Evolutionary conservation across 2,888 invertebrate genomes (phyloP).

Genomic region (Lithophane ornitopus): DNA sequence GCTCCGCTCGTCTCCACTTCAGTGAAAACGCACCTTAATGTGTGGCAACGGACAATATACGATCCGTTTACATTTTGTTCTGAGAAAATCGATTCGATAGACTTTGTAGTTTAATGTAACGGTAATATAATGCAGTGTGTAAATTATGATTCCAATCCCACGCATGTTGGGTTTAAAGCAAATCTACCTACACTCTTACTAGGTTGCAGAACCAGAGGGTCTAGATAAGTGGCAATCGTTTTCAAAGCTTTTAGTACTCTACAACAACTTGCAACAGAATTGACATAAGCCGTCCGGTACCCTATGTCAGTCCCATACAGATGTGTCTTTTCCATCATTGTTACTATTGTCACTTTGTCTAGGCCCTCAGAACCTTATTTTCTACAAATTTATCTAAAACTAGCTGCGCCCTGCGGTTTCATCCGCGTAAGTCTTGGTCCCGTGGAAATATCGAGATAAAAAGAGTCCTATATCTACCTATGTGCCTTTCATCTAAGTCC

Average conservation of each 20-base stretch:
- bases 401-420: too few species aligned
- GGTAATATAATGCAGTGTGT: constrained; percentile 4
- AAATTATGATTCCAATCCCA: constrained; percentile 14
- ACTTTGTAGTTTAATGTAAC: constrained; percentile 4
- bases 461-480: too few species aligned
- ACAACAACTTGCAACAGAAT: neutral
- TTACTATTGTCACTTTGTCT: neutral
- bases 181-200: neutral
- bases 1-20: too few species aligned
- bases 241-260: neutral
- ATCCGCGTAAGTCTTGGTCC: too few species aligned
- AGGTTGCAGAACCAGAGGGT: neutral
- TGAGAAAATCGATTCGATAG: constrained; percentile 44
- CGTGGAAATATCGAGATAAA: too few species aligned
- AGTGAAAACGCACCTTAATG: neutral
- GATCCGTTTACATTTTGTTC: constrained; percentile 41
- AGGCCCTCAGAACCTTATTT: neutral
- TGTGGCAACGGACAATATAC: constrained; percentile 38
- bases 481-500: too few species aligned
- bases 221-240: neutral
- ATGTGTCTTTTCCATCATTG: neutral
- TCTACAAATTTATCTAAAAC: neutral
- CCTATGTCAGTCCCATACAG: neutral
- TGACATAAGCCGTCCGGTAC: neutral
- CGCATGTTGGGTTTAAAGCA: neutral